Evolutionary conservation across 2,797 vertebrate species (phyloP), one percentile per base, ranked within the genome.

Genomic region (Propithecus deckenii): DNA sequence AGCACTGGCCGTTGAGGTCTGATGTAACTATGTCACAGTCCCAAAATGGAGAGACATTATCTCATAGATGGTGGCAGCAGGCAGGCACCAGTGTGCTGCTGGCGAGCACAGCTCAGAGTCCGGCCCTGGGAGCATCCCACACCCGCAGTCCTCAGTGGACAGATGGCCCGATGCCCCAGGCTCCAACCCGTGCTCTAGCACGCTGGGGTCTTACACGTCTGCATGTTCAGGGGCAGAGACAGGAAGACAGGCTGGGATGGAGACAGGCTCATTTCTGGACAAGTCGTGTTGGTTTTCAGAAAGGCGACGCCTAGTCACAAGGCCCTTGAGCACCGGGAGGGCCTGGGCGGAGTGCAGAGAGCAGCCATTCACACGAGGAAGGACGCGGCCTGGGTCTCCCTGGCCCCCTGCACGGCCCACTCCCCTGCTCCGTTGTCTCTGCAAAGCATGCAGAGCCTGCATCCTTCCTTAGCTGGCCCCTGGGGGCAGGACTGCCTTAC

Each of bases 1-100:
- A 94, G 89, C 94, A 5, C 86, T 1, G 57, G 94, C 50, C 2
- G 0, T 46, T 74, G 76, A 97, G 87, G 61, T 30, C 97, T 97
- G 84, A 96, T 20, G 7, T 52, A 72, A 86, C 97, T 14, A 32
- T 98, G 98, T 98, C 98, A 97, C 93, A 1, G 76, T 94, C 98
- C 89, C 97, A 90, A 97, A 98, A 95, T 97, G 95, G 93, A 98
- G 98, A 98, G 98, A 98, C 98, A 32, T 98, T 98, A 98, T 97
- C 98, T 98, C 98, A 98, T 97, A 86, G 83, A 84, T 3, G 86
- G 98, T 0, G 95, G 83, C 98, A 97, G 25, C 95, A 79, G 91
- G 97, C 57, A 0, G 92, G 83, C 96, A 83, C 46, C 94, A 87
- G 85, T 0, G 48, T 76, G 87, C 79, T 30, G 86, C 90, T 97